phyloP scores from a whole-genome alignment of 1,140 invertebrate genomes.

The Solen grandis region DNA sequence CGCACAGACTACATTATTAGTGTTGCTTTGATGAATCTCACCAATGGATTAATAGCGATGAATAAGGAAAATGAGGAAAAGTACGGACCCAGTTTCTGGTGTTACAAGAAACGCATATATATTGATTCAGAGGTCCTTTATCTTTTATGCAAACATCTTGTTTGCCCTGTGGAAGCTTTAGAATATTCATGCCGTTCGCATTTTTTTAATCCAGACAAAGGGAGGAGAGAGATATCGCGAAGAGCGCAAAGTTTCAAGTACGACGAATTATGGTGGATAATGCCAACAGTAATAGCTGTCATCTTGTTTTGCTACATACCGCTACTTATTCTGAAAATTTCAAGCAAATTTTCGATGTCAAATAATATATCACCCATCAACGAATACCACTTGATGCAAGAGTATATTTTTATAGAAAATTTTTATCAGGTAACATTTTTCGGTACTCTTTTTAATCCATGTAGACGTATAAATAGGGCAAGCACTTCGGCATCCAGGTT shows the following conservation, averaged over 20 bases:
- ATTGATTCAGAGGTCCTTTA: slow-evolving; percentile 27
- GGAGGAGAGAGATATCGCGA: background rate
- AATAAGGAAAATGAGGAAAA: slow-evolving; percentile 1
- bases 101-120: slow-evolving; percentile 14
- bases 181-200: slow-evolving; percentile 27
- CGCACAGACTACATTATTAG: slow-evolving; percentile 7
- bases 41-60: slow-evolving; percentile 2
- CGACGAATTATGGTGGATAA: slow-evolving; percentile 39
- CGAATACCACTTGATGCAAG: background rate
- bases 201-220: slow-evolving; percentile 10
- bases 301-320: slow-evolving; percentile 35
- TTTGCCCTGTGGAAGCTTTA: slow-evolving; percentile 37
- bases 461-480: background rate
- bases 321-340: slow-evolving; percentile 25
- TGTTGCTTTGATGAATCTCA: slow-evolving; percentile 6
- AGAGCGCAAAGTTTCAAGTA: slow-evolving; percentile 6
- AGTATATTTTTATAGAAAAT: slow-evolving; percentile 14
- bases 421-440: slow-evolving; percentile 12
- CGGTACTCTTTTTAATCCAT: background rate
- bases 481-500: background rate
- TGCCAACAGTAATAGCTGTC: slow-evolving; percentile 35
- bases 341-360: background rate
- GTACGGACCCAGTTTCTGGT: slow-evolving; percentile 49
- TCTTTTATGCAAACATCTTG: slow-evolving; percentile 38
- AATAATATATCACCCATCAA: too few species aligned